Conservation (phyloP, 1,140 invertebrate species). For the Drosophila saltans region DNA sequence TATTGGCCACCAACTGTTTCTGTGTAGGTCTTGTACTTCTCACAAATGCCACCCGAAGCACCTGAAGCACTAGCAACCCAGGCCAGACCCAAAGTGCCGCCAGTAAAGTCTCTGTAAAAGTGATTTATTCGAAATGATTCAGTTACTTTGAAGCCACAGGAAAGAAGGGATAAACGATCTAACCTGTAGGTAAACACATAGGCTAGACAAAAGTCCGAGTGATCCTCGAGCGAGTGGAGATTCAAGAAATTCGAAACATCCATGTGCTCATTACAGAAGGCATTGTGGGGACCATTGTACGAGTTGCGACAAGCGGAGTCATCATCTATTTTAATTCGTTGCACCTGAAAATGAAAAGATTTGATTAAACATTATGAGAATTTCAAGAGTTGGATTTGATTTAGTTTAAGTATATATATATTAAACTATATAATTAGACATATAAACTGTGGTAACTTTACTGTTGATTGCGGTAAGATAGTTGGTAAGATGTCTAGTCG, state of each 20-base stretch:
- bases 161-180: neutral
- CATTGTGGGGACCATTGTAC: conserved; percentile 90
- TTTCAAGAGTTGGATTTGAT: too few species aligned
- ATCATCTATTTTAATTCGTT: conserved; percentile 91
- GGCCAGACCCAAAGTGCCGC: conserved; percentile 96
- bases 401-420: too few species aligned
- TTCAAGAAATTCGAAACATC: conserved; percentile 99
- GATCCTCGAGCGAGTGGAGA: conserved; percentile 97
- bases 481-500: too few species aligned
- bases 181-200: conserved; percentile 98
- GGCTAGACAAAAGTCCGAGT: conserved; percentile 98
- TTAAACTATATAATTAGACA: too few species aligned
- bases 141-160: neutral
- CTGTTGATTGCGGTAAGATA: too few species aligned
- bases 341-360: conserved; percentile 51
- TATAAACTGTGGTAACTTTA: too few species aligned
- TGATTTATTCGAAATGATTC: neutral
- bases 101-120: conserved; percentile 92
- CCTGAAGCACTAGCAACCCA: conserved; percentile 99
- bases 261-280: conserved; percentile 98
- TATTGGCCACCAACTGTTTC: conserved; percentile 97
- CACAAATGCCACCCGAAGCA: conserved; percentile 99
- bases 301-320: conserved; percentile 89
- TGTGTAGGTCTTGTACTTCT: conserved; percentile 98
- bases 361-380: neutral